phyloP scores from a whole-genome alignment of 2,888 invertebrate species.

The Acleris emargana region DNA sequence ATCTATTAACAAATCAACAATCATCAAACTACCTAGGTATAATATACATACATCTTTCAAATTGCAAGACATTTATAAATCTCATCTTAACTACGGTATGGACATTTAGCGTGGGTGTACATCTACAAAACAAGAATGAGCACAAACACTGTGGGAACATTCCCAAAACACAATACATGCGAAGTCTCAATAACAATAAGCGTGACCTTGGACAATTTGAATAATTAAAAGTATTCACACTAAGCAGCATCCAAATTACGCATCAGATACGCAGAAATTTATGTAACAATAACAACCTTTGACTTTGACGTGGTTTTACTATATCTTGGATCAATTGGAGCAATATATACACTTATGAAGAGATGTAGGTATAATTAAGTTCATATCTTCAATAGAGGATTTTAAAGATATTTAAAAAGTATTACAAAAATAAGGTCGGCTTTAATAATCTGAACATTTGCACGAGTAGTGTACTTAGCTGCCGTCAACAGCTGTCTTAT shows the following conservation, averaged over 20 bases:
- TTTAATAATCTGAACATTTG: not conserved
- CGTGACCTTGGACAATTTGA: constrained; percentile 5
- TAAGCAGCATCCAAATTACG: not conserved
- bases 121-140: not conserved
- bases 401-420: not conserved
- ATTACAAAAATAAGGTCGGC: not conserved
- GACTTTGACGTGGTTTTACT: not conserved
- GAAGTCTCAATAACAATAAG: not conserved
- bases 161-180: constrained; percentile 9
- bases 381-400: not conserved
- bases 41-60: no score
- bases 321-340: not conserved
- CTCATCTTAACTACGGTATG: no score
- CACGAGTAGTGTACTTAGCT: not conserved
- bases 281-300: not conserved
- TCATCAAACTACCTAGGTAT: no score
- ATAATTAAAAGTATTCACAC: not conserved
- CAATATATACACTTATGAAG: not conserved
- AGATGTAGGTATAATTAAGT: not conserved
- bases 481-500: no score
- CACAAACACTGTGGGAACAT: constrained; percentile 7
- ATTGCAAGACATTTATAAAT: no score
- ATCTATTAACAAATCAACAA: no score
- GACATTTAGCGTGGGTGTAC: constrained; percentile 1
- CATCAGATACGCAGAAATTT: not conserved